Evolutionary conservation across 2,888 invertebrate species (phyloP).

Genomic region (Eucera pruinosa): DNA sequence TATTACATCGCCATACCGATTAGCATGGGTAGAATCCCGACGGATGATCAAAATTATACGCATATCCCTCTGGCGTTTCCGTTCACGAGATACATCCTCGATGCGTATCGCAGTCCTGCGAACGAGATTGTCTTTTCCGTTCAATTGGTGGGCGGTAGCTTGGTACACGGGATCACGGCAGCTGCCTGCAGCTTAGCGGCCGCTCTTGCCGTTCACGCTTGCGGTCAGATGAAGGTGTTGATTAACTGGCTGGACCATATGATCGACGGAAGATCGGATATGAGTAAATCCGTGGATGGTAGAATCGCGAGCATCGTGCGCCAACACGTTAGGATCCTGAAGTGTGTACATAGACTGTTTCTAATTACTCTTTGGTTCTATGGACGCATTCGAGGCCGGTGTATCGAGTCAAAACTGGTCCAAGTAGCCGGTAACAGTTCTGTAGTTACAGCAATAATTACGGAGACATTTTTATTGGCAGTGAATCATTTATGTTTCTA

Average conservation of each 20-base stretch:
- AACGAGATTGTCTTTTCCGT: constrained; percentile 63
- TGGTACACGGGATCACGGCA: constrained; percentile 48
- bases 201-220: constrained; percentile 66
- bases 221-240: constrained; percentile 67
- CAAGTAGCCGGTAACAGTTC: no score
- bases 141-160: constrained; percentile 47
- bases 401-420: no score
- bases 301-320: constrained; percentile 54
- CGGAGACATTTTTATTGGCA: no score
- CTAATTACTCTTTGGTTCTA: no score
- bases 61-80: constrained; percentile 42
- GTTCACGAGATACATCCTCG: constrained; percentile 52
- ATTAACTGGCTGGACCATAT: constrained; percentile 51
- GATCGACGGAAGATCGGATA: constrained; percentile 34
- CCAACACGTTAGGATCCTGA: constrained; percentile 55
- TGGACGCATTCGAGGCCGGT: no score
- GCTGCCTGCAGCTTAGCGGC: constrained; percentile 60
- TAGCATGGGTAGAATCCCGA: not conserved
- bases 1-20: constrained; percentile 43
- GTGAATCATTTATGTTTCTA: no score
- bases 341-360: constrained; percentile 31
- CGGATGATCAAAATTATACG: constrained; percentile 47
- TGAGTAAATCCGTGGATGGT: not conserved
- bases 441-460: no score
- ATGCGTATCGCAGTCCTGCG: constrained; percentile 49